Evolutionary conservation across 1,140 invertebrate genomes (phyloP).

Genomic region (Pseudobourletiella spinata): DNA sequence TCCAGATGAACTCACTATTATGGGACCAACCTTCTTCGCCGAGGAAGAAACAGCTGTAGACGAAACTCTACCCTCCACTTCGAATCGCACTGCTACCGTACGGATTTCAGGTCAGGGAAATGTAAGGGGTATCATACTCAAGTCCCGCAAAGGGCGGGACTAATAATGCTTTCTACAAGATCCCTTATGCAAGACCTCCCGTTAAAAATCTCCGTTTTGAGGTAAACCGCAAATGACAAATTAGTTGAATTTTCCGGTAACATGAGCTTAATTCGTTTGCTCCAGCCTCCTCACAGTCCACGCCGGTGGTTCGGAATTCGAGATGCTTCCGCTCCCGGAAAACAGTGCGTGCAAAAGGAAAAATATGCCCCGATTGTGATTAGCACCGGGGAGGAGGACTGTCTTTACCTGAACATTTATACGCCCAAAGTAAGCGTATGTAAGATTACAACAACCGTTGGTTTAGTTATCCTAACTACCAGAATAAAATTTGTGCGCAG

Average conservation of each 20-base stretch:
- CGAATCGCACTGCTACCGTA: too few relatives aligned
- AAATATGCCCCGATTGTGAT: slow-evolving; percentile 1
- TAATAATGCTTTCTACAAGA: neutral
- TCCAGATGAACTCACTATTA: too few relatives aligned
- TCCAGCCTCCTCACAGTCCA: neutral
- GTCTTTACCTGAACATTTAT: slow-evolving; percentile 49
- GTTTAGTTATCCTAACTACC: neutral
- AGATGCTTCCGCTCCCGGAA: slow-evolving; percentile 30
- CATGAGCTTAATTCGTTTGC: neutral
- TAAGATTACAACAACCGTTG: neutral
- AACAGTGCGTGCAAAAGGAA: slow-evolving; percentile 33
- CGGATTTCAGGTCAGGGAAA: neutral
- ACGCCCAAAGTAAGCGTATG: slow-evolving; percentile 41
- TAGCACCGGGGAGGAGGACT: slow-evolving; percentile 44
- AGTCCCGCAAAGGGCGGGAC: neutral
- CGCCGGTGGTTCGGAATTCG: slow-evolving; percentile 31
- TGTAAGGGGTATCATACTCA: neutral
- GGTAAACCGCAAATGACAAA: neutral
- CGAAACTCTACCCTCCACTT: too few relatives aligned
- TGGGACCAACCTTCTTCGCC: too few relatives aligned
- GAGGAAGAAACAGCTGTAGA: too few relatives aligned
- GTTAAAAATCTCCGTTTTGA: neutral
- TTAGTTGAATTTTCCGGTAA: neutral
- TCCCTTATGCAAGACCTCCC: neutral
- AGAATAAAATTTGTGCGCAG: neutral